Evolutionary conservation across 2,797 vertebrate genomes (phyloP), one percentile per base, ranked within the genome.

Genomic region (Hybognathus amarus): DNA sequence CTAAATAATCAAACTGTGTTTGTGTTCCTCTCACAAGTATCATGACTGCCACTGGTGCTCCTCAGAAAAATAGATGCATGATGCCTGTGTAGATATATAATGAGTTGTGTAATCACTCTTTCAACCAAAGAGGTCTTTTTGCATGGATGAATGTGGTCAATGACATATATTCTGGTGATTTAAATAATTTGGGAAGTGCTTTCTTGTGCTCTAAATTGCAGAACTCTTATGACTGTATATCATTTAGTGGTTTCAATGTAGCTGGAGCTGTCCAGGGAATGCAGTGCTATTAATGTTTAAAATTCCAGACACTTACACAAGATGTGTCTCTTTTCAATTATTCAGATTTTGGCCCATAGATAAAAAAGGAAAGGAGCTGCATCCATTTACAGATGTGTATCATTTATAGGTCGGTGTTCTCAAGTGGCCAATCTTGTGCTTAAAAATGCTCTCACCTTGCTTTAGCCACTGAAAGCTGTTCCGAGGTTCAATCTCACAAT

Each of bases 121-220:
- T 77, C 4, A 68, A 33, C 38, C 73, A 56, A 2, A 50, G 54
- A 52, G 22, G 63, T 56, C 50, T 30, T 17, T 83, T 42, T 68
- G 63, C 81, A 56, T 68, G 38, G 24, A 77, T n/a, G 20, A 33
- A 45, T 83, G 52, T 56, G 24, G 64, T 76, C 36, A 68, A 24
- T 77, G 24, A 59, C 50, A 33, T 83, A 69, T 50, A 47, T 78
- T 78, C 42, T 2, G 2, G 66, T 77, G 82, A 91, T 91, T 93
- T 86, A 92, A 93, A 94, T 90, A 94, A 93, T 93, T 92, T 93
- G 88, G 80, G 77, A 84, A 87, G 85, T 90, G 90, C 89, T 89
- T 89, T 86, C 89, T 92, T 91, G 90, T 92, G 92, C 92, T 94
- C 92, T 92, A 93, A 93, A 93, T 93, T 91, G 91, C 90, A 93